Conservation (phyloP, 2,888 invertebrate species). For the Drosophila formosana region DNA sequence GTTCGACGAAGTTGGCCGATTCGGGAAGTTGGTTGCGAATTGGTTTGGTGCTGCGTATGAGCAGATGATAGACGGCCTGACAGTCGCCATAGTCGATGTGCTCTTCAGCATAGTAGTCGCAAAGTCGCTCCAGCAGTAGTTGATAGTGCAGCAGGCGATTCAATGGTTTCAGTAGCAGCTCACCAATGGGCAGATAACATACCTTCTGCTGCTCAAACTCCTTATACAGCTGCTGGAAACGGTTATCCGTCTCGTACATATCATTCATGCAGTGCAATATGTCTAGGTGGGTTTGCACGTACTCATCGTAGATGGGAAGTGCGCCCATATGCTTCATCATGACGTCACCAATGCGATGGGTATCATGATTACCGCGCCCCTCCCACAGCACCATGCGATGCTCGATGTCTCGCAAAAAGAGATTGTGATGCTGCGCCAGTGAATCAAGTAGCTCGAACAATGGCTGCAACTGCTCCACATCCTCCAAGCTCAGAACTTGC, state of each 20-base stretch:
- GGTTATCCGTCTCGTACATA: constrained; percentile 89
- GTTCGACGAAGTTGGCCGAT: constrained; percentile 91
- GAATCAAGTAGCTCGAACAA: constrained; percentile 90
- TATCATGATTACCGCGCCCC: constrained; percentile 86
- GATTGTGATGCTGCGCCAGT: constrained; percentile 93
- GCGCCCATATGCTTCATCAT: constrained; percentile 89
- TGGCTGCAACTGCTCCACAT: constrained; percentile 86
- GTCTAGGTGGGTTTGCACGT: constrained; percentile 90
- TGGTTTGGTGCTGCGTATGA: constrained; percentile 86
- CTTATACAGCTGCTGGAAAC: constrained; percentile 89
- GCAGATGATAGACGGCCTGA: constrained; percentile 88
- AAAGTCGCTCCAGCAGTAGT: constrained; percentile 90
- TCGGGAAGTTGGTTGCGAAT: constrained; percentile 86
- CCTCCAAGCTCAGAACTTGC: constrained; percentile 89
- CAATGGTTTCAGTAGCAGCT: constrained; percentile 93
- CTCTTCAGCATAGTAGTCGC: constrained; percentile 90
- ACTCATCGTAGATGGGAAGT: constrained; percentile 89
- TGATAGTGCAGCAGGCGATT: constrained; percentile 94
- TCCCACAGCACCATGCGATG: constrained; percentile 91
- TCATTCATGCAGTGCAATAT: constrained; percentile 93
- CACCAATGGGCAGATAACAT: constrained; percentile 94
- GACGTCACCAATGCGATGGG: constrained; percentile 91
- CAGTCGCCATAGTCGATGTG: constrained; percentile 90
- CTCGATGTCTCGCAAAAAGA: constrained; percentile 92
- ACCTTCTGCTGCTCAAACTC: constrained; percentile 93